phyloP scores from a whole-genome alignment of 2,888 invertebrate genomes.

The Microplitis manilae region DNA sequence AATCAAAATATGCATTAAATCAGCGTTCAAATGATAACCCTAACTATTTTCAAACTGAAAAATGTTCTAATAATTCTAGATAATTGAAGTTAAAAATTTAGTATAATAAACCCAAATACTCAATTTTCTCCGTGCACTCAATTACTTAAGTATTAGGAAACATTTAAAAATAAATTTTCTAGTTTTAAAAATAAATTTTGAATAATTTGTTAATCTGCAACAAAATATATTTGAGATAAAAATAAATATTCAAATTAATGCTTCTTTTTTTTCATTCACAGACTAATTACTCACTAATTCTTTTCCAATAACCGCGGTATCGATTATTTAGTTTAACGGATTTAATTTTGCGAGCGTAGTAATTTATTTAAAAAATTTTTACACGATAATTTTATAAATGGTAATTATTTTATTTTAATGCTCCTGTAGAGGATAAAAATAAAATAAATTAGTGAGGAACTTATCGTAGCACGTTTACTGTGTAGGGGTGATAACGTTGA shows the following conservation, averaged over 20 bases:
- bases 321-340: not conserved
- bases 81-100: too few species aligned
- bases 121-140: too few species aligned
- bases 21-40: too few species aligned
- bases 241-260: not conserved
- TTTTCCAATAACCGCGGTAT: constrained; percentile 7
- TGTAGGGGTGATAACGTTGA: constrained; percentile 44
- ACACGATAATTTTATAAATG: not conserved
- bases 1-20: too few species aligned
- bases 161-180: too few species aligned
- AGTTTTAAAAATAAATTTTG: not conserved
- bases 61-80: too few species aligned
- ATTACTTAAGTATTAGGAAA: too few species aligned
- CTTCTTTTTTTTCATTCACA: not conserved
- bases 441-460: not conserved
- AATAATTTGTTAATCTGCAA: not conserved
- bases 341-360: not conserved
- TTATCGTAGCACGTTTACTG: constrained; percentile 39
- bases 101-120: too few species aligned
- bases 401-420: constrained; percentile 13
- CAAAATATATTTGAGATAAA: not conserved
- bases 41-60: too few species aligned
- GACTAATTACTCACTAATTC: not conserved
- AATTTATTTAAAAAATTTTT: not conserved
- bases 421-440: not conserved